Conservation (phyloP, 2,797 vertebrate genomes). For the Clamator glandarius region DNA sequence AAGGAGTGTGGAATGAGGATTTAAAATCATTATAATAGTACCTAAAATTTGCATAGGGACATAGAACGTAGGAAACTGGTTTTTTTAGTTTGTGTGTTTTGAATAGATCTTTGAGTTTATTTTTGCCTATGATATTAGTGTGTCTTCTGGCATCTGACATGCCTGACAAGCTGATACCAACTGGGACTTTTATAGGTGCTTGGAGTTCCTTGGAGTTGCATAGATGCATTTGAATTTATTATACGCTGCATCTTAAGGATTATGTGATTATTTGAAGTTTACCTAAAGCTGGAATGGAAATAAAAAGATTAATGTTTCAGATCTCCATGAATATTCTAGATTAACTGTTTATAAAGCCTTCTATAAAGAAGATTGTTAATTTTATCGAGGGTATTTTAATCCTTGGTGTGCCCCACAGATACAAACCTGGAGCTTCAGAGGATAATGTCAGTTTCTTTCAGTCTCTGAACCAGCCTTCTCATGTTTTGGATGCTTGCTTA, state of each 20-base stretch:
- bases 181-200: neutral
- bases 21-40: neutral
- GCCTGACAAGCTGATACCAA: neutral
- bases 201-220: neutral
- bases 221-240: neutral
- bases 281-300: neutral
- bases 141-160: neutral
- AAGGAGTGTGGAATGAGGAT: neutral
- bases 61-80: accelerated
- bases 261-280: neutral
- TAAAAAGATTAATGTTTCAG: neutral
- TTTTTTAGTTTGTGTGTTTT: neutral
- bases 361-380: neutral
- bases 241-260: neutral
- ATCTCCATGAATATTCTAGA: neutral
- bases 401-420: neutral
- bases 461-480: neutral
- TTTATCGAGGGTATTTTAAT: neutral
- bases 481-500: neutral
- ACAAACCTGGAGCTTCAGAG: neutral
- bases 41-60: neutral
- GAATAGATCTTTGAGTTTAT: neutral
- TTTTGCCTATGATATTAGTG: neutral
- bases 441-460: neutral
- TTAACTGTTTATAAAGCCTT: neutral